Base-by-base conservation (phyloP, 1,140 invertebrate species). In the Diorhabda elongata region DNA sequence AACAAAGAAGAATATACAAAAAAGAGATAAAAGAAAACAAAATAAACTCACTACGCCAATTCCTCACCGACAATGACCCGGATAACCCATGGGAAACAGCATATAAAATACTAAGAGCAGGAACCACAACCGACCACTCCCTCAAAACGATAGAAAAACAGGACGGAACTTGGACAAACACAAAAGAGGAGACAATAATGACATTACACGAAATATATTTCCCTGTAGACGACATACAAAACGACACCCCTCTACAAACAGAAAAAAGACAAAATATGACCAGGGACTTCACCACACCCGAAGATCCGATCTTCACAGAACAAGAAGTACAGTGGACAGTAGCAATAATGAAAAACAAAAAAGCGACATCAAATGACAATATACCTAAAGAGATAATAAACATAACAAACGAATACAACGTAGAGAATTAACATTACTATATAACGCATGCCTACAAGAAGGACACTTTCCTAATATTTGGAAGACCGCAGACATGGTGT, bases 381-480 rank as follows among this genome's bases (percentile, higher is more conserved):
- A 4, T 62, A 44, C 2, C 45, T 6, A 52, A 52, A 52, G 45
- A 52, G 8, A 52, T 52, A 2, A 52, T 9, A 1, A 41, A 8
- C 9, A 6, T 41, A 62, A 62, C 6, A 62, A 6, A 44, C 61
- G 42, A 62, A 41, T 41, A 4, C 11, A 45, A 42, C 26, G n/a
- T 4, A 11, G 42, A 7, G 45, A 61, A 57, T 11, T 11, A 1
- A 59, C 26, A 3, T 7, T 2, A 5, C 7, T 62, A 8, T 62
- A 62, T 42, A 62, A 62, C 61, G 42, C 5, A 11, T 62, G 61
- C 44, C 7, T 44, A 2, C 6, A 44, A 11, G 5, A 11, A 6
- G 64, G 68, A 7, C 43, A 26, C 57, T 65, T 68, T 64, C 60
- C 59, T 41, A 9, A 45, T 1, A 7, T 5, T 42, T 62, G 61